Conservation (phyloP, 2,113 vertebrate genomes). For the Ictalurus punctatus region DNA sequence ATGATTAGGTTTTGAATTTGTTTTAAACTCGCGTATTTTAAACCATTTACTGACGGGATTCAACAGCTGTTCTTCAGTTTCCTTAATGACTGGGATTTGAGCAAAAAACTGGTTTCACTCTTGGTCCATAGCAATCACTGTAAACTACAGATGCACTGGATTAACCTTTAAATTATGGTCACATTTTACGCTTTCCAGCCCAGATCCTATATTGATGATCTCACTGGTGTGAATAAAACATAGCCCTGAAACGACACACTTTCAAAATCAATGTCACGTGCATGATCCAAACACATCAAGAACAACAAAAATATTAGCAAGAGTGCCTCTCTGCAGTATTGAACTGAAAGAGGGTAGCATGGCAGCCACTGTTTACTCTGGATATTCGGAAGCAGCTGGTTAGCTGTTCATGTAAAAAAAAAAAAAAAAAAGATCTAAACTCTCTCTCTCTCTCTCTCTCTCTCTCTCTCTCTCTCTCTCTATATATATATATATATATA, state of each 20-base stretch:
- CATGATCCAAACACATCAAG: background rate
- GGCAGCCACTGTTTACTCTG: background rate
- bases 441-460: too few species aligned
- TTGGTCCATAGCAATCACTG: background rate
- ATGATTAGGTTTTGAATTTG: background rate
- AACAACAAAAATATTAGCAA: background rate
- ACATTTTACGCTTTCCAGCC: background rate
- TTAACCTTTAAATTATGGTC: background rate
- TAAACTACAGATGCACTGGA: background rate
- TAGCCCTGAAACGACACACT: background rate
- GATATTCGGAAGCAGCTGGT: background rate
- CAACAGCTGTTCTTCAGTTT: background rate
- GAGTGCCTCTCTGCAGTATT: background rate
- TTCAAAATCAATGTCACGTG: background rate
- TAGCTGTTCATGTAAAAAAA: background rate
- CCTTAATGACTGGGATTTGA: background rate
- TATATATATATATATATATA: too few species aligned
- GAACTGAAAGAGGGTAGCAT: background rate
- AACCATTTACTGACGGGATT: background rate
- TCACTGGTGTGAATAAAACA: background rate
- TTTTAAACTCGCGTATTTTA: background rate
- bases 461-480: too few species aligned
- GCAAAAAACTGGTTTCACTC: background rate
- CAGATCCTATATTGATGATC: background rate
- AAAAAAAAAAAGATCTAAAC: background rate